Evolutionary conservation across 2,888 invertebrate species (phyloP), one percentile per base, ranked within the genome.

Genomic region (Brachyopa scutellaris): DNA sequence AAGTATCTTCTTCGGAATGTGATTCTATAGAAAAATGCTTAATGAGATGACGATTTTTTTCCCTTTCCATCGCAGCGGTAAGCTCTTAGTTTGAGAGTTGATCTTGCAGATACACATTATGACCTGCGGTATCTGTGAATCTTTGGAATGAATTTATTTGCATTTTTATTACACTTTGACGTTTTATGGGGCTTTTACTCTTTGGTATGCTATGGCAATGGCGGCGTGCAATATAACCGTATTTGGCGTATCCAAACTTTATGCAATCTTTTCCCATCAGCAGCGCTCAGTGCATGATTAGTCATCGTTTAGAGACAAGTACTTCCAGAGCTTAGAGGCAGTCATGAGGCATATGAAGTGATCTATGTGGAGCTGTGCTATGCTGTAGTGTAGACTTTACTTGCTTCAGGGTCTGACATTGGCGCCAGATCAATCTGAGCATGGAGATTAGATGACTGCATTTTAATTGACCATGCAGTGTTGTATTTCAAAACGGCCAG

Each of bases 351-450:
- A 23, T 5, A 40, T 19, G 19, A 11, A 67, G 49, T 67, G 76
- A 67, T 67, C 69, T 61, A 76, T 69, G n/a, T n/a, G n/a, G n/a
- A n/a, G n/a, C n/a, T n/a, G n/a, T n/a, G n/a, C n/a, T n/a, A n/a
- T n/a, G n/a, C 42, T 53, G 23, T 23, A 15, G 11, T 36, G 11
- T 11, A 36, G 36, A 11, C n/a, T 13, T 57, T 47, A 53, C 49
- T 69, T 29, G 57, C 49, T 69, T 69, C 47, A 55, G 67, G 49
- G 67, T 69, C 74, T n/a, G 61, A 38, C 45, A 53, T 61, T 80
- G 80, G 80, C 80, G 80, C 80, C 80, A 80, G 76, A 80, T 69
- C 76, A 70, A 80, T 80, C 80, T 70, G 74, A 62, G 36, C 69
- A 40, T 62, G 33, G 57, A 62, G 79, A 80, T 80, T 76, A 76